Evolutionary conservation across 2,113 vertebrate genomes (phyloP).

Genomic region (Ceyx melanurus): DNA sequence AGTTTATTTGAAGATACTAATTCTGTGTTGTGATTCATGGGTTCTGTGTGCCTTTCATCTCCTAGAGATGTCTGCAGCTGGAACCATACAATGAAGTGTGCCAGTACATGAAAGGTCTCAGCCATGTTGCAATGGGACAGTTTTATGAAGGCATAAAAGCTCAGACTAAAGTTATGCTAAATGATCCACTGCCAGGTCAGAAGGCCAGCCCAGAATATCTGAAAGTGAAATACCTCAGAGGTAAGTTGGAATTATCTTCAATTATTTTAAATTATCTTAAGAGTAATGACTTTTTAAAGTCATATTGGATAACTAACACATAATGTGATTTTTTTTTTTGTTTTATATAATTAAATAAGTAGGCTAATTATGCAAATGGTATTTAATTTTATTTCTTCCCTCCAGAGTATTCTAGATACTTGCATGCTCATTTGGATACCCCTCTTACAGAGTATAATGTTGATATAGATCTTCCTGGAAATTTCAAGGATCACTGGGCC

Average conservation of each 20-base stretch:
- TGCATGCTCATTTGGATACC: conserved; percentile 94
- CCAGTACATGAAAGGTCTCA: conserved; percentile 98
- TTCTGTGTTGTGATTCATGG: neutral
- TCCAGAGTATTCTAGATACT: conserved; percentile 94
- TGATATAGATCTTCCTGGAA: conserved; percentile 91
- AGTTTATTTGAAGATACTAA: neutral
- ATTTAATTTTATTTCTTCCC: neutral
- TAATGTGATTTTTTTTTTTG: neutral
- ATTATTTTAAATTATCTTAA: neutral
- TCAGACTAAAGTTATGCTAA: conserved; percentile 98
- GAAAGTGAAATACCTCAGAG: conserved; percentile 97
- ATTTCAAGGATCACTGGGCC: conserved; percentile 98
- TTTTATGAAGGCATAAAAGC: conserved; percentile 99
- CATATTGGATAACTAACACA: neutral
- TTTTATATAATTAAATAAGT: neutral
- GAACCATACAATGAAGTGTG: conserved; percentile 97
- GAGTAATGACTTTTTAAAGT: neutral
- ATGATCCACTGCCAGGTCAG: conserved; percentile 93
- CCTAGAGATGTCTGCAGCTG: conserved; percentile 90
- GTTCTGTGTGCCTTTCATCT: neutral
- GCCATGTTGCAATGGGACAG: conserved; percentile 96
- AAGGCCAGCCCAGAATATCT: conserved; percentile 97
- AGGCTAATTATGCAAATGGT: neutral
- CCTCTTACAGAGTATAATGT: conserved; percentile 92
- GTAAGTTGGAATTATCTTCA: conserved; percentile 62